These are phyloP conservation scores for Phengaris arion DNA, from an alignment of 2,888 invertebrate genomes.

Conservation along the genomic window DNA sequence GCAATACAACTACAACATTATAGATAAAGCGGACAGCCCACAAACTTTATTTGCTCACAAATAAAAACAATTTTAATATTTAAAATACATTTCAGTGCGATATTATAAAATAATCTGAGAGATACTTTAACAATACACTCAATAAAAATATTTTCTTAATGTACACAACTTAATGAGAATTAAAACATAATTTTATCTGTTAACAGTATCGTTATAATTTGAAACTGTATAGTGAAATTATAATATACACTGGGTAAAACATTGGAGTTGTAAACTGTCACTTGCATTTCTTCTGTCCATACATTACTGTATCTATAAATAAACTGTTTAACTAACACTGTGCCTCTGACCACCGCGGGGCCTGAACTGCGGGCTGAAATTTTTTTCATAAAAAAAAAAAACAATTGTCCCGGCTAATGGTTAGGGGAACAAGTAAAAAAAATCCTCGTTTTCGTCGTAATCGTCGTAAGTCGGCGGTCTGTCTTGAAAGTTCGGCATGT, in stretches of 20 bases:
- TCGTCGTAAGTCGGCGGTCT: conserved; percentile 32
- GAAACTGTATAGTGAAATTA: not conserved
- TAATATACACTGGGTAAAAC: conserved; percentile 8
- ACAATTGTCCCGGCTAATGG: no score
- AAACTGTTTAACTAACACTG: conserved; percentile 37
- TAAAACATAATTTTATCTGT: conserved; percentile 1
- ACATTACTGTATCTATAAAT: conserved; percentile 32
- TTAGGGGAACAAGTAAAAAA: no score
- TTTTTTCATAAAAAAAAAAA: no score
- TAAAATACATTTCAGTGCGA: conserved; percentile 15
- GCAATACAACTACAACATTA: conserved; percentile 23
- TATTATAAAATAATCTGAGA: conserved; percentile 12
- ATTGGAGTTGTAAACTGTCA: not conserved
- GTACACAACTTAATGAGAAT: not conserved
- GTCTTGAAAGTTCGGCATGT: conserved; percentile 38
- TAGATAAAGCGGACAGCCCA: conserved; percentile 7
- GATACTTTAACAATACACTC: not conserved
- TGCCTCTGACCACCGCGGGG: conserved; percentile 62
- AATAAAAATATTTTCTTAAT: conserved; percentile 1
- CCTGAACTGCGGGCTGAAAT: conserved; percentile 51
- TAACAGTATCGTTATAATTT: not conserved
- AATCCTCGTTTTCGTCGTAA: conserved; percentile 39
- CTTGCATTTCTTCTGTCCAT: not conserved
- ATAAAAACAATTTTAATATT: conserved; percentile 38
- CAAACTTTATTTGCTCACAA: conserved; percentile 31